Evolutionary conservation across 2,888 invertebrate genomes (phyloP).

Genomic region (Erebia ligea): DNA sequence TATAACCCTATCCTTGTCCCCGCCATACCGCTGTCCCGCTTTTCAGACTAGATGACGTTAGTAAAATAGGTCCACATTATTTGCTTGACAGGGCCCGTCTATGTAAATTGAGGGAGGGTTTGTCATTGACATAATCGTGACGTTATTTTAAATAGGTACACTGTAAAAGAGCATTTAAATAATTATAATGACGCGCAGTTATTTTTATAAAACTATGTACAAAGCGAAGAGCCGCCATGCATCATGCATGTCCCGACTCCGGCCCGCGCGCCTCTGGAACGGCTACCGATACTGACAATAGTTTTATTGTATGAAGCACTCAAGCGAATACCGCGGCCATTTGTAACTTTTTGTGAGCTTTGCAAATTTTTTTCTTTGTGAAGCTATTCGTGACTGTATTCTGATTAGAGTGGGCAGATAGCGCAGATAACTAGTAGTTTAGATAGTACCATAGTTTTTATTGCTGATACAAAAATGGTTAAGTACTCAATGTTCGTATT

Average conservation of each 20-base stretch:
- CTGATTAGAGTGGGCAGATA: constrained; percentile 15
- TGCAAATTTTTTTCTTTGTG: constrained; percentile 1
- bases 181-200: constrained; percentile 15
- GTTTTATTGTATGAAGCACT: constrained; percentile 48
- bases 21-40: too few species aligned
- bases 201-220: constrained; percentile 26
- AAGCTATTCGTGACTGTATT: constrained; percentile 17
- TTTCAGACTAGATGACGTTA: too few species aligned
- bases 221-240: constrained; percentile 41
- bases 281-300: constrained; percentile 64
- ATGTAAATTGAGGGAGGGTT: too few species aligned
- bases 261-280: constrained; percentile 47
- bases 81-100: too few species aligned
- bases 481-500: constrained; percentile 2
- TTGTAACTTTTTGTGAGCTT: constrained; percentile 20
- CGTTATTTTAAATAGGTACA: constrained; percentile 6
- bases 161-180: constrained; percentile 17
- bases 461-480: neutral
- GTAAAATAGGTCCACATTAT: too few species aligned
- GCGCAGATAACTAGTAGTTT: neutral
- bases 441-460: neutral
- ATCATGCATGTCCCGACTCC: constrained; percentile 51
- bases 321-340: constrained; percentile 15
- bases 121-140: neutral
- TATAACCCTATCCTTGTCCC: too few species aligned